Conservation (phyloP, 2,888 invertebrate species). For the Acleris sparsana region DNA sequence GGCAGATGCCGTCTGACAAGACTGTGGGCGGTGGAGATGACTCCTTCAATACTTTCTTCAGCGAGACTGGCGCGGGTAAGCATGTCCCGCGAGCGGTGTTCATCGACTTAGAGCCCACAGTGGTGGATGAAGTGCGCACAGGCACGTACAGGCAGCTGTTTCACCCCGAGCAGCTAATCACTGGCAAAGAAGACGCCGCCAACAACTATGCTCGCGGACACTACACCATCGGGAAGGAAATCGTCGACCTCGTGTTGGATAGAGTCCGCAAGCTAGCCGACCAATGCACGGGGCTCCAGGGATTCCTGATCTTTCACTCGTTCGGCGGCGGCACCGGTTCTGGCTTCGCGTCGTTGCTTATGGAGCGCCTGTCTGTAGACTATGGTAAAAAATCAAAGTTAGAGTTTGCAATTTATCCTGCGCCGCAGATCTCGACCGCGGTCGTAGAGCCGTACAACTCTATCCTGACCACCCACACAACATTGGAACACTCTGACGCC, state of each 20-base stretch:
- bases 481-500: conserved; percentile 96
- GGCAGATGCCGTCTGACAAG: conserved; percentile 93
- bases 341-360: conserved; percentile 96
- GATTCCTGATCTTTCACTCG: conserved; percentile 97
- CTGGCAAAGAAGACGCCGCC: conserved; percentile 98
- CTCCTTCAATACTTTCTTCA: conserved; percentile 97
- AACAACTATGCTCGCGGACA: conserved; percentile 99
- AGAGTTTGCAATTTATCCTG: conserved; percentile 97
- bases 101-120: conserved; percentile 97
- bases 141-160: conserved; percentile 97
- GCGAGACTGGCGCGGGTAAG: conserved; percentile 97
- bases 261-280: conserved; percentile 93
- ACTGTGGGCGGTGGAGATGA: conserved; percentile 94
- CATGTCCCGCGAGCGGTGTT: conserved; percentile 97
- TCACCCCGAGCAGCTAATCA: conserved; percentile 97
- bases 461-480: conserved; percentile 97
- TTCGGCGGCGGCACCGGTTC: conserved; percentile 97
- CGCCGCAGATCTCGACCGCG: conserved; percentile 94
- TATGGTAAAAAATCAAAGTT: conserved; percentile 97
- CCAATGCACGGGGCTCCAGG: conserved; percentile 95
- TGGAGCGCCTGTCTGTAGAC: conserved; percentile 97
- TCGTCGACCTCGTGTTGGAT: conserved; percentile 94
- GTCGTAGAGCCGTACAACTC: conserved; percentile 98
- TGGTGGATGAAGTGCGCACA: conserved; percentile 95
- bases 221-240: conserved; percentile 97